Conservation (phyloP, 2,797 vertebrate genomes). For the Chromobotia macracanthus region DNA sequence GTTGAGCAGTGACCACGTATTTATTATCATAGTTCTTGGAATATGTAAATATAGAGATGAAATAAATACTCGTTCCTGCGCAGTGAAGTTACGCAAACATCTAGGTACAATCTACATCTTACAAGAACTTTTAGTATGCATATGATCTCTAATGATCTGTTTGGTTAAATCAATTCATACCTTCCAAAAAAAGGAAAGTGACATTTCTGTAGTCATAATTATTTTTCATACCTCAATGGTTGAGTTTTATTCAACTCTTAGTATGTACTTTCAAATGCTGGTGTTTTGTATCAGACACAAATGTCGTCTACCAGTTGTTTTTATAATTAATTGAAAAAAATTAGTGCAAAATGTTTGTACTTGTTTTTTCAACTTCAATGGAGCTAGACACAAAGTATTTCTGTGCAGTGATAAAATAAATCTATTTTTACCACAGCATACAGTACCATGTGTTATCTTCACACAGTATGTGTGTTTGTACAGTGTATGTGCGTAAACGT, state of each 20-base stretch:
- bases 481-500: background rate
- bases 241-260: constrained; percentile 77
- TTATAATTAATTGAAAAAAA: too few species aligned
- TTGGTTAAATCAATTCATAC: constrained; percentile 19
- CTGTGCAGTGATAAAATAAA: constrained; percentile 57
- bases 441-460: background rate
- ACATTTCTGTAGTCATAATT: constrained; percentile 25
- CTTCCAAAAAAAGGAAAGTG: constrained; percentile 36
- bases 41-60: constrained; percentile 32
- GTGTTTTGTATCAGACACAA: constrained; percentile 44
- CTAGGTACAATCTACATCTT: too few species aligned
- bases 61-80: constrained; percentile 41
- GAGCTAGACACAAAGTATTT: constrained; percentile 44
- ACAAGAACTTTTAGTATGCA: constrained; percentile 30
- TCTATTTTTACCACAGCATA: constrained; percentile 50
- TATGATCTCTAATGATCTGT: background rate
- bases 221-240: constrained; percentile 57
- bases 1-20: constrained; percentile 24
- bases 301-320: background rate
- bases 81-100: constrained; percentile 24
- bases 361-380: too few species aligned
- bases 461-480: too few species aligned
- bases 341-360: background rate
- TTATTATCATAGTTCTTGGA: constrained; percentile 11
- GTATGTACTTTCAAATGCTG: constrained; percentile 41